Percentiles rank a stretch among this genome's conserved stretches.
These are phyloP conservation scores for Ridgeia piscesae DNA, from an alignment of 1,140 invertebrate species.

Conservation along the genomic window DNA sequence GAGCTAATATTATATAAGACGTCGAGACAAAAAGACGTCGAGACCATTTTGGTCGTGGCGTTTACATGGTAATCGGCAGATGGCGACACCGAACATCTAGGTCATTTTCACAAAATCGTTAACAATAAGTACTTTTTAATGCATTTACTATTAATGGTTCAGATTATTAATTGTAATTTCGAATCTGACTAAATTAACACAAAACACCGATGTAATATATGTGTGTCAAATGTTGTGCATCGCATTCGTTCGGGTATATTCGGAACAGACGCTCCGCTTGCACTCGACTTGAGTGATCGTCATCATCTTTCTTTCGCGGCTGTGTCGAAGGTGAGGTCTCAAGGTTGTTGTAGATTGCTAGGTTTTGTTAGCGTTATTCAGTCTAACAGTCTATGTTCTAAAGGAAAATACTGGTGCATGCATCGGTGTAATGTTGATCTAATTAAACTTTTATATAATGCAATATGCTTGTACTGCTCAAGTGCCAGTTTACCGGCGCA, in stretches of 20 bases:
- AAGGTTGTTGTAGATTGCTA: background rate
- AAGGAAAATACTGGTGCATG: background rate
- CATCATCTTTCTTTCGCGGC: background rate
- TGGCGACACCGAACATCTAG: background rate
- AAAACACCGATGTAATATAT: background rate
- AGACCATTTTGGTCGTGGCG: too few relatives aligned
- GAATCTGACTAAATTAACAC: too few relatives aligned
- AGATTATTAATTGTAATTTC: background rate
- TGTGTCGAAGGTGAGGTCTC: background rate
- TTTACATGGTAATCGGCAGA: background rate
- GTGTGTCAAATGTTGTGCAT: background rate
- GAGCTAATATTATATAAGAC: too few relatives aligned
- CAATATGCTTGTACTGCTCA: background rate
- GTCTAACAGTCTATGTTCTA: background rate
- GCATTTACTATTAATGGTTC: background rate
- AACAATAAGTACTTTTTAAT: background rate
- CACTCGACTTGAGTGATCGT: background rate
- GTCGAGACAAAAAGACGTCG: too few relatives aligned
- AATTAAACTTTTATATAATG: background rate
- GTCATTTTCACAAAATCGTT: background rate
- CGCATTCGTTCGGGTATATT: background rate
- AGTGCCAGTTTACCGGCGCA: background rate
- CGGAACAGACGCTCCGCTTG: background rate
- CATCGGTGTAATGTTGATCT: background rate
- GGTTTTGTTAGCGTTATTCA: background rate